Evolutionary conservation across 2,888 invertebrate genomes (phyloP).

Genomic region (Campaea margaritaria): DNA sequence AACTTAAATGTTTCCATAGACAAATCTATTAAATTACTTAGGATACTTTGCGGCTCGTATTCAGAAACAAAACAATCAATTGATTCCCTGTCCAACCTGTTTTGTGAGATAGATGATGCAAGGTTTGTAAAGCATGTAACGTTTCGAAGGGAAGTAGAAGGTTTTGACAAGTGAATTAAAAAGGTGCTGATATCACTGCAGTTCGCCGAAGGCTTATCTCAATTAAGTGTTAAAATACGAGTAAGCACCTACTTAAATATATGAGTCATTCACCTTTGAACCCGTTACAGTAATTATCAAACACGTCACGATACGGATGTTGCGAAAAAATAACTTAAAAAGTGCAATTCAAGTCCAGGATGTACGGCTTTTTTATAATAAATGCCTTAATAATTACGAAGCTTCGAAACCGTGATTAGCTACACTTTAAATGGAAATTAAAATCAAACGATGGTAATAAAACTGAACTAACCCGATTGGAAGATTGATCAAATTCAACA

Average conservation of each 20-base stretch:
- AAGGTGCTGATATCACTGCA: too few species aligned
- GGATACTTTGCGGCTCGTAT: too few species aligned
- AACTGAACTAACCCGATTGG: slow-evolving; percentile 25
- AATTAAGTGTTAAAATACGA: too few species aligned
- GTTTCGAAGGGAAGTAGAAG: too few species aligned
- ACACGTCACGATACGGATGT: slow-evolving; percentile 17
- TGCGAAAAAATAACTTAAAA: slow-evolving; percentile 18
- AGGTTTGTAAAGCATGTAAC: too few species aligned
- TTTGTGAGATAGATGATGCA: too few species aligned
- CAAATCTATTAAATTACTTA: too few species aligned
- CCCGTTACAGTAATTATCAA: slow-evolving; percentile 22
- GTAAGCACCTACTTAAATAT: background rate
- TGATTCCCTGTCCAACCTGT: too few species aligned
- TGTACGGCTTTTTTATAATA: slow-evolving; percentile 17
- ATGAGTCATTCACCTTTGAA: slow-evolving; percentile 34
- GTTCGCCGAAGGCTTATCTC: too few species aligned
- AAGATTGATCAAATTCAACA: background rate
- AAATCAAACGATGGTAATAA: slow-evolving; percentile 1
- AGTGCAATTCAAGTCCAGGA: slow-evolving; percentile 19
- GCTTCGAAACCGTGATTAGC: background rate
- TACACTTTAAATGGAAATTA: slow-evolving; percentile 7
- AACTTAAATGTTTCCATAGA: too few species aligned
- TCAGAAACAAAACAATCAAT: too few species aligned
- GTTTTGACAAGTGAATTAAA: too few species aligned
- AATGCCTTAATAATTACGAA: background rate